Conservation (phyloP, 2,888 invertebrate genomes). For the Ctenicera cuprea region DNA sequence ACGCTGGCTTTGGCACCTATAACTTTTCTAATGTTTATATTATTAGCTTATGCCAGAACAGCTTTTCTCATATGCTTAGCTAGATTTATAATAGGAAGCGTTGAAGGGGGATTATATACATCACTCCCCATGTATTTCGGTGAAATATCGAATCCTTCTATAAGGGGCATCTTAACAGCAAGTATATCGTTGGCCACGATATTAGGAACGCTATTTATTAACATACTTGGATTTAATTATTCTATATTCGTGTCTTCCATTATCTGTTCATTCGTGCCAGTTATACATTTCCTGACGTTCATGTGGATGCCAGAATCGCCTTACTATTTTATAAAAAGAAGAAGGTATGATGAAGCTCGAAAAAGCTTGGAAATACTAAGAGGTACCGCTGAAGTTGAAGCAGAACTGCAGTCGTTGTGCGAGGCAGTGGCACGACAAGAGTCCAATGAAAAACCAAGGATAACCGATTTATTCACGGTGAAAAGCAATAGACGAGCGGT, state of each 20-base stretch:
- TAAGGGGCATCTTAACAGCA: constrained; percentile 78
- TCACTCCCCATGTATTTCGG: constrained; percentile 77
- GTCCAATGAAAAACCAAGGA: constrained; percentile 74
- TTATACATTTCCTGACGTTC: constrained; percentile 76
- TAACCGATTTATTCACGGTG: constrained; percentile 74
- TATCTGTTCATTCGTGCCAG: constrained; percentile 77
- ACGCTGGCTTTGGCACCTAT: constrained; percentile 64
- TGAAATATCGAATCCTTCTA: constrained; percentile 76
- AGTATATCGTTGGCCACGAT: constrained; percentile 76
- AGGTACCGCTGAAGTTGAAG: constrained; percentile 73
- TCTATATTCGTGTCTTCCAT: constrained; percentile 75
- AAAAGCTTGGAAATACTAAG: constrained; percentile 77
- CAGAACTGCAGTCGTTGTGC: constrained; percentile 69
- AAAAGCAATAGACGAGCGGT: constrained; percentile 78
- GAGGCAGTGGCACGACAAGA: constrained; percentile 68
- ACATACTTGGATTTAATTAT: constrained; percentile 77
- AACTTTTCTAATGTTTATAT: constrained; percentile 77
- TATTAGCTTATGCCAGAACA: constrained; percentile 77
- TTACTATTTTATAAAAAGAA: constrained; percentile 72
- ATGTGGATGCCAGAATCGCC: constrained; percentile 82
- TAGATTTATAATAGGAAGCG: constrained; percentile 74
- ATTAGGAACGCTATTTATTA: constrained; percentile 77
- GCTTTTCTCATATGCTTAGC: constrained; percentile 75
- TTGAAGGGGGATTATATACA: constrained; percentile 70
- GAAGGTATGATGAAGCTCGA: constrained; percentile 72